A percentile compares a stretch with the other conserved stretches of the same genome.
Conservation (phyloP, 2,113 vertebrate species). For the Mixornis gularis region DNA sequence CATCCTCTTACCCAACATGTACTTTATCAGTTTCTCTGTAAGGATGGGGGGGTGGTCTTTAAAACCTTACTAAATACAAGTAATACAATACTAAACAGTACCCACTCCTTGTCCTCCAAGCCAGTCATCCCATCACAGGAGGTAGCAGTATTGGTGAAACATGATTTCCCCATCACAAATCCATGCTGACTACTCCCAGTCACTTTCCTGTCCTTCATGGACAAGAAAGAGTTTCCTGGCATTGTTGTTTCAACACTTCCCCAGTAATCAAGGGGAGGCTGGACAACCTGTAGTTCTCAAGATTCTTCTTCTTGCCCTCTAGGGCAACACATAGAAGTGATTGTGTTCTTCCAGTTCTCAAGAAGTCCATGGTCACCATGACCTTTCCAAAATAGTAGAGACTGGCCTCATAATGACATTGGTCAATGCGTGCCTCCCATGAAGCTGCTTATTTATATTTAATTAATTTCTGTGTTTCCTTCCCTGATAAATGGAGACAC, state of each 20-base stretch:
- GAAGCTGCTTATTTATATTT: neutral
- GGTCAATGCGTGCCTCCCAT: neutral
- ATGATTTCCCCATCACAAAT: neutral
- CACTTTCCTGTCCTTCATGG: neutral
- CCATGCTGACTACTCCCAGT: neutral
- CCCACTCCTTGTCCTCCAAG: neutral
- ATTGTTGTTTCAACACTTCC: neutral
- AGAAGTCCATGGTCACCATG: neutral
- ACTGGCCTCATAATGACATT: neutral
- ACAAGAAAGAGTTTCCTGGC: neutral
- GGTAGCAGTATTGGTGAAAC: neutral
- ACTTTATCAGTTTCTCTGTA: neutral
- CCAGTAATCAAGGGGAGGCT: neutral
- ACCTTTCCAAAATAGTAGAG: neutral
- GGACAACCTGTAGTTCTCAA: neutral
- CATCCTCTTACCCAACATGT: neutral
- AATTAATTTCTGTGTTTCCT: neutral
- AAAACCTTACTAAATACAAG: neutral
- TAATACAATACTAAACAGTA: neutral
- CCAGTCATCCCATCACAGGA: neutral
- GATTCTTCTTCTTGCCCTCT: neutral
- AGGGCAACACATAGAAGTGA: neutral
- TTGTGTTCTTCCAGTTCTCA: neutral
- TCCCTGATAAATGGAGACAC: neutral
- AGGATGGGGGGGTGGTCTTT: neutral